Percentiles rank a stretch among this genome's conserved stretches.
Evolutionary conservation across 2,113 vertebrate genomes (phyloP).

Genomic region (Pyxicephalus adspersus): DNA sequence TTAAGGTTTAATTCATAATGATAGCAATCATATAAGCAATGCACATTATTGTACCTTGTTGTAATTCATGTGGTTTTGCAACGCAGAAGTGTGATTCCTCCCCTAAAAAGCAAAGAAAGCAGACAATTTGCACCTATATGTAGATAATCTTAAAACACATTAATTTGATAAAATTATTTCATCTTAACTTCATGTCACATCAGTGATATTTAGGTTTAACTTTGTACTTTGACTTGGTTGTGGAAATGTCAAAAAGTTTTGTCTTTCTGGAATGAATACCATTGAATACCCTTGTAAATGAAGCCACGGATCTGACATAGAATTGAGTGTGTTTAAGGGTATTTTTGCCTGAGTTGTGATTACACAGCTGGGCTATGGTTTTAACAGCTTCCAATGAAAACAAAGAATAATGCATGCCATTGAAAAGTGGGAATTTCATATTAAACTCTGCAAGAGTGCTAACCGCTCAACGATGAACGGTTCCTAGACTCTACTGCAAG

Average conservation of each 20-base stretch:
- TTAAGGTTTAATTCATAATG: too few relatives aligned
- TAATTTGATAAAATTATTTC: slow-evolving; percentile 48
- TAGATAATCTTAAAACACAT: too few relatives aligned
- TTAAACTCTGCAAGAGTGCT: slow-evolving; percentile 21
- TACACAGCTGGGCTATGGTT: slow-evolving; percentile 62
- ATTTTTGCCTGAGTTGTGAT: slow-evolving; percentile 57
- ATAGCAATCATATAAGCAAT: too few relatives aligned
- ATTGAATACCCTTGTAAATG: slow-evolving; percentile 60
- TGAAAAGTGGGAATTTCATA: slow-evolving; percentile 41
- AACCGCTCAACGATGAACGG: not conserved
- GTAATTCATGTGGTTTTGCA: too few relatives aligned
- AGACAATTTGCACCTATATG: too few relatives aligned
- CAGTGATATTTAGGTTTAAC: slow-evolving; percentile 67
- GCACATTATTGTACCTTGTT: too few relatives aligned
- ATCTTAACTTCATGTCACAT: slow-evolving; percentile 65
- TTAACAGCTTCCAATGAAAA: slow-evolving; percentile 64
- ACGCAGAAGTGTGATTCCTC: too few relatives aligned
- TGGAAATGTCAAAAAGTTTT: slow-evolving; percentile 61
- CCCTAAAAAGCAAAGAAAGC: too few relatives aligned
- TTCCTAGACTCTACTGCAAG: slow-evolving; percentile 2
- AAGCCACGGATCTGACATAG: slow-evolving; percentile 56
- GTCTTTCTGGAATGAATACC: slow-evolving; percentile 63
- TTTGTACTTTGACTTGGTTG: slow-evolving; percentile 61
- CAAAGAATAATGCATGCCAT: slow-evolving; percentile 36
- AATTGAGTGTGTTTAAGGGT: slow-evolving; percentile 60